A percentile compares a stretch with the other conserved stretches of the same genome.
These are phyloP conservation scores for Orius laevigatus DNA, from an alignment of 1,140 invertebrate species.

Conservation along the genomic window DNA sequence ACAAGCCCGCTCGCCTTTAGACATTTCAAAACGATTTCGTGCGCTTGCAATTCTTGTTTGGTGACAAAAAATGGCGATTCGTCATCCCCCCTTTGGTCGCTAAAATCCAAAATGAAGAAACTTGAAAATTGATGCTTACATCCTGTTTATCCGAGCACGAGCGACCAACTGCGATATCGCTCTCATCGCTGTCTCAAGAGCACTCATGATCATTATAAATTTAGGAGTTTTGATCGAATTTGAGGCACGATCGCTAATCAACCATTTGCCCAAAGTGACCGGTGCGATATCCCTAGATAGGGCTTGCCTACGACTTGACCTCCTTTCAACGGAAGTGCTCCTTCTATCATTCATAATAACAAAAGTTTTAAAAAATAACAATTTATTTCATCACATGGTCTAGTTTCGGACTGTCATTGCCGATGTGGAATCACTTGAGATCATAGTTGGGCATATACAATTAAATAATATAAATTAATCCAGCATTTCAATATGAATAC, in stretches of 20 bases:
- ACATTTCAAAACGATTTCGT: neutral
- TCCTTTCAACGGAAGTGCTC: no score
- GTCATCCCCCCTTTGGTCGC: neutral
- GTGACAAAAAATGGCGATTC: neutral
- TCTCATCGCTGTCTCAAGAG: neutral
- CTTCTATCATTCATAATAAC: no score
- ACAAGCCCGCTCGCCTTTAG: conserved; percentile 1
- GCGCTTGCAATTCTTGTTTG: neutral
- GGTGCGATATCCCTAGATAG: no score
- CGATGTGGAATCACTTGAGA: no score
- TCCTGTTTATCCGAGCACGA: neutral
- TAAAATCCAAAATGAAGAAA: neutral
- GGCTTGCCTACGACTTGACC: no score
- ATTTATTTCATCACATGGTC: no score
- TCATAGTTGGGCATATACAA: no score
- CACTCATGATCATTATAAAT: conserved; percentile 2
- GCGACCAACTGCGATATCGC: neutral
- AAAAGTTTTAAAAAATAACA: no score
- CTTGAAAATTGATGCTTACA: neutral
- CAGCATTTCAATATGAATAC: no score
- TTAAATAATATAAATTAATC: no score
- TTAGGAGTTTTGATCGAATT: conserved; percentile 4
- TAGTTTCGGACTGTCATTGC: no score
- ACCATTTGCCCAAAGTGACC: neutral
- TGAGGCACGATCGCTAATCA: neutral